phyloP scores from a whole-genome alignment of 2,797 vertebrate species.

The Poeciliopsis turneri region DNA sequence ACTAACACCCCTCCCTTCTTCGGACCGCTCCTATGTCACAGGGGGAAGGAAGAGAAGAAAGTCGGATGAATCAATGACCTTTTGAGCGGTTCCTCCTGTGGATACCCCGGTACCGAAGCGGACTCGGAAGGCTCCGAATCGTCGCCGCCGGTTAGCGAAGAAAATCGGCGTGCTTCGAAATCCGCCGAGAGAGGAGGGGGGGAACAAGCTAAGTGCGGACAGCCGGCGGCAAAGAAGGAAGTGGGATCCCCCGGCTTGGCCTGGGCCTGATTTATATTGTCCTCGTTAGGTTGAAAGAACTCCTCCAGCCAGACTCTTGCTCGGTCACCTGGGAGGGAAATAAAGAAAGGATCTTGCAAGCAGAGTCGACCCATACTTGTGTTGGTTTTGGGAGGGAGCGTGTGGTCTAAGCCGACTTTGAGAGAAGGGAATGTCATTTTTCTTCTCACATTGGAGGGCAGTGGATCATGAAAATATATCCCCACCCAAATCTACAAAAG shows the following conservation, averaged over 20 bases:
- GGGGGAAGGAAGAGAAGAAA: constrained; percentile 76
- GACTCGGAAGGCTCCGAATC: constrained; percentile 27
- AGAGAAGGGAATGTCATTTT: constrained; percentile 52
- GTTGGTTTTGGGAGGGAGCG: constrained; percentile 45
- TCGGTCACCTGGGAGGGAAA: constrained; percentile 5
- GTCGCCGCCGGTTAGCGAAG: not conserved
- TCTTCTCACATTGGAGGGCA: constrained; percentile 44
- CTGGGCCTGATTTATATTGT: constrained; percentile 70
- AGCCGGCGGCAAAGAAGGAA: constrained; percentile 79
- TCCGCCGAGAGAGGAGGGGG: constrained; percentile 33
- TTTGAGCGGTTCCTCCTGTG: constrained; percentile 63
- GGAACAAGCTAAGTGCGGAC: constrained; percentile 66
- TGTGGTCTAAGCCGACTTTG: constrained; percentile 25
- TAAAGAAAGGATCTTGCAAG: constrained; percentile 13
- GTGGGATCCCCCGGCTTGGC: constrained; percentile 74
- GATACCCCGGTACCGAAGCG: constrained; percentile 56
- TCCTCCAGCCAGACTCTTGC: constrained; percentile 1
- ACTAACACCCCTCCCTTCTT: constrained; percentile 83
- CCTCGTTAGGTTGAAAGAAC: constrained; percentile 8
- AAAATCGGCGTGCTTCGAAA: constrained; percentile 41
- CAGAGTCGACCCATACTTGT: constrained; percentile 30
- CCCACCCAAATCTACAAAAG: constrained; percentile 52
- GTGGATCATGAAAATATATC: constrained; percentile 65
- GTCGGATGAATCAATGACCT: constrained; percentile 84
- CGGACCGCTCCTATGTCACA: constrained; percentile 81